phyloP scores from a whole-genome alignment of 2,888 invertebrate genomes.

The Athalia rosae region DNA sequence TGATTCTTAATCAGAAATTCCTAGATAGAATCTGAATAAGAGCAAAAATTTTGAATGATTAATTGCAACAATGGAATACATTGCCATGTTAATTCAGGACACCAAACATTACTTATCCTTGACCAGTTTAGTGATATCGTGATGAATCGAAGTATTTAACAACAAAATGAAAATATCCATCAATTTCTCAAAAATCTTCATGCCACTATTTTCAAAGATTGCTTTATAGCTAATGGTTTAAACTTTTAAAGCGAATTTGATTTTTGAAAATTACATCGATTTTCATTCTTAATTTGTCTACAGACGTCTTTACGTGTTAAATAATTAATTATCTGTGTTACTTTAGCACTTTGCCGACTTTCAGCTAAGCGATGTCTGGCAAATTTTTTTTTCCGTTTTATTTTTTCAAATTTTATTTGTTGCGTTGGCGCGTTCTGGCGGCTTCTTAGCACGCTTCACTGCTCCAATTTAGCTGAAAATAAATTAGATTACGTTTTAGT shows the following conservation, averaged over 20 bases:
- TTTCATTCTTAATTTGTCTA: constrained; percentile 37
- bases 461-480: constrained; percentile 71
- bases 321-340: constrained; percentile 38
- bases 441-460: constrained; percentile 63
- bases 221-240: constrained; percentile 19
- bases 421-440: constrained; percentile 60
- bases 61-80: constrained; percentile 41
- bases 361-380: constrained; percentile 37
- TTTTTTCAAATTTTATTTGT: constrained; percentile 48
- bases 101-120: constrained; percentile 59
- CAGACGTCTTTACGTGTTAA: constrained; percentile 21
- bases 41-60: constrained; percentile 1
- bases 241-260: constrained; percentile 38
- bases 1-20: constrained; percentile 10
- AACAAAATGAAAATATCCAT: constrained; percentile 29
- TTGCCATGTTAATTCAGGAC: constrained; percentile 69
- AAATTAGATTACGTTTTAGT: constrained; percentile 7
- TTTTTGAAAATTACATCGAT: constrained; percentile 41
- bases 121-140: constrained; percentile 42
- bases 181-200: constrained; percentile 37
- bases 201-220: constrained; percentile 18
- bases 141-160: constrained; percentile 29
- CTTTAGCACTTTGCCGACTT: constrained; percentile 26
- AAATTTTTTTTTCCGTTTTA: constrained; percentile 41
- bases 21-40: constrained; percentile 4